phyloP scores from a whole-genome alignment of 2,113 vertebrate species.

The Boulengeromyrus knoepffleri region DNA sequence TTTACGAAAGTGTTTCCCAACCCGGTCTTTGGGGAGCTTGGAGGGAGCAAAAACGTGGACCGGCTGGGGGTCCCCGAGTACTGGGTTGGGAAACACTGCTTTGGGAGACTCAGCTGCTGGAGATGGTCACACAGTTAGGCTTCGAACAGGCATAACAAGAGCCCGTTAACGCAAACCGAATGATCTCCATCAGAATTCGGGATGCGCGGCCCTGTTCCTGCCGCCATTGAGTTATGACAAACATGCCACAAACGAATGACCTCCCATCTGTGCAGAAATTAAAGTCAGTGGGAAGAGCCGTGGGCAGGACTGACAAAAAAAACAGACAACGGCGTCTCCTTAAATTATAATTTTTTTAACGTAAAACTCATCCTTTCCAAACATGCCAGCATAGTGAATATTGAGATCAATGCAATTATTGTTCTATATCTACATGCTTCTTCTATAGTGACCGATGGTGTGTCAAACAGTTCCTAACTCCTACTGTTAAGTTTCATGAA shows the following conservation, averaged over 20 bases:
- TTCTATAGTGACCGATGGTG: no score
- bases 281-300: neutral
- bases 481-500: neutral
- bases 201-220: neutral
- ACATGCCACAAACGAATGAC: neutral
- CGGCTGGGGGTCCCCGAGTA: neutral
- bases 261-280: neutral
- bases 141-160: neutral
- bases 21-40: neutral
- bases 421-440: no score
- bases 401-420: no score
- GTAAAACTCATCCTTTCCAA: neutral
- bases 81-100: neutral
- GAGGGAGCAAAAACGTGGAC: neutral
- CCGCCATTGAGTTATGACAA: neutral
- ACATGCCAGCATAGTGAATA: no score
- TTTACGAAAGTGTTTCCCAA: neutral
- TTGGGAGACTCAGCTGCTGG: neutral
- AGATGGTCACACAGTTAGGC: neutral
- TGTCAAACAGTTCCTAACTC: neutral
- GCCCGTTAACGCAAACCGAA: neutral
- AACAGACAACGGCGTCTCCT: neutral
- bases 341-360: neutral
- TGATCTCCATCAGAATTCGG: neutral
- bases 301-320: neutral